Conservation (phyloP, 2,888 invertebrate species). For the Idaea straminata region DNA sequence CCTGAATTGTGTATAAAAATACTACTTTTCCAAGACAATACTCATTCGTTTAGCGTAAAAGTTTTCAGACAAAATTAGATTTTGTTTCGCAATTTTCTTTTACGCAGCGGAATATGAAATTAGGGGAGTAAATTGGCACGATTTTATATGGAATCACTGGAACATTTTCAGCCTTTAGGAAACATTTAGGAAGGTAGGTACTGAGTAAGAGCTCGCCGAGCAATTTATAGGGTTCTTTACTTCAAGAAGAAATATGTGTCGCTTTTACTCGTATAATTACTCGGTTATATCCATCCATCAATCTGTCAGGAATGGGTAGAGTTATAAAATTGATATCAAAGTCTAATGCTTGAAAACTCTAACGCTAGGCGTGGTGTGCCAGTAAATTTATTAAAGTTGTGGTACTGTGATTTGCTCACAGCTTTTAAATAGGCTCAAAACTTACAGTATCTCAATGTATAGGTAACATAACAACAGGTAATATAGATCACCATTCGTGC, state of each 20-base stretch:
- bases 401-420: background rate
- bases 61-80: conserved; percentile 11
- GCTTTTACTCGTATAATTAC: too few species aligned
- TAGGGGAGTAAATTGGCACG: conserved; percentile 14
- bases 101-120: conserved; percentile 12
- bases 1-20: too few species aligned
- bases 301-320: too few species aligned
- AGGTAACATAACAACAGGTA: background rate
- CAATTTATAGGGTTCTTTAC: too few species aligned
- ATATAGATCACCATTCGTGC: background rate
- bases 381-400: background rate
- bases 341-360: too few species aligned
- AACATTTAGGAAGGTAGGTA: too few species aligned
- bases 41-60: background rate
- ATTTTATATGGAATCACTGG: conserved; percentile 18
- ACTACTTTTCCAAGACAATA: too few species aligned
- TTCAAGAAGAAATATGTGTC: too few species aligned
- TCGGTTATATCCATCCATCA: too few species aligned
- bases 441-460: background rate
- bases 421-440: background rate
- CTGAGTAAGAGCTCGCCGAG: too few species aligned
- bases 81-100: conserved; percentile 11
- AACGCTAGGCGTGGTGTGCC: too few species aligned
- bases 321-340: too few species aligned
- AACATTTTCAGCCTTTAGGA: background rate